Evolutionary conservation across 1,140 invertebrate species (phyloP).

Genomic region (Microvelia longipes): DNA sequence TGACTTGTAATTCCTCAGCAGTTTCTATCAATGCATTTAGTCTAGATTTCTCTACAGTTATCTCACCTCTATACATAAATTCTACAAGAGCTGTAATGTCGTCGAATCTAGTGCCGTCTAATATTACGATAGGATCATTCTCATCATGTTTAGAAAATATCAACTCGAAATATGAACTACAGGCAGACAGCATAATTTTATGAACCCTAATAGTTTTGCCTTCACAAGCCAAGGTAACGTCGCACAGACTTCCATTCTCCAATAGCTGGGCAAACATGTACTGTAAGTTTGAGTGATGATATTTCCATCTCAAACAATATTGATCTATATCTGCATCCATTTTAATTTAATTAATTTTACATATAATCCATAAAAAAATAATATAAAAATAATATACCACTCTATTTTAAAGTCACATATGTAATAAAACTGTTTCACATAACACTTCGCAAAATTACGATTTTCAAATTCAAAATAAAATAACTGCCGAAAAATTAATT

Average conservation of each 20-base stretch:
- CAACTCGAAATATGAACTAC: slow-evolving; percentile 31
- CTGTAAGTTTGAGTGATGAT: slow-evolving; percentile 67
- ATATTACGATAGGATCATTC: slow-evolving; percentile 31
- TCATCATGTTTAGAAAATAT: slow-evolving; percentile 30
- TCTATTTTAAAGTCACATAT: too few species aligned
- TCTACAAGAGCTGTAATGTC: slow-evolving; percentile 70
- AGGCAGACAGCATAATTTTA: slow-evolving; percentile 36
- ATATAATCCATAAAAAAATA: too few species aligned
- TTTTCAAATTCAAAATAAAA: too few species aligned
- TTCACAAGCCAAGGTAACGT: slow-evolving; percentile 77
- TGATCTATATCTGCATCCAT: background rate
- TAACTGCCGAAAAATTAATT: background rate
- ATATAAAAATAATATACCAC: too few species aligned
- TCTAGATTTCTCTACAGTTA: slow-evolving; percentile 66
- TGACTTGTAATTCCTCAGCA: slow-evolving; percentile 61
- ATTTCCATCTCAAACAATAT: slow-evolving; percentile 67
- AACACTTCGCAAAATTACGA: too few species aligned
- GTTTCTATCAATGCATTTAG: slow-evolving; percentile 60
- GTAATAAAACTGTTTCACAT: too few species aligned
- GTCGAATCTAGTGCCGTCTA: slow-evolving; percentile 35
- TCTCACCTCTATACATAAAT: slow-evolving; percentile 76
- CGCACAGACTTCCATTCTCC: slow-evolving; percentile 72
- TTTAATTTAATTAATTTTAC: background rate
- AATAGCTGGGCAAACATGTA: slow-evolving; percentile 77
- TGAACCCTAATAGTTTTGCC: slow-evolving; percentile 73